Evolutionary conservation across 2,797 vertebrate genomes (phyloP).

Genomic region (Merluccius polli): DNA sequence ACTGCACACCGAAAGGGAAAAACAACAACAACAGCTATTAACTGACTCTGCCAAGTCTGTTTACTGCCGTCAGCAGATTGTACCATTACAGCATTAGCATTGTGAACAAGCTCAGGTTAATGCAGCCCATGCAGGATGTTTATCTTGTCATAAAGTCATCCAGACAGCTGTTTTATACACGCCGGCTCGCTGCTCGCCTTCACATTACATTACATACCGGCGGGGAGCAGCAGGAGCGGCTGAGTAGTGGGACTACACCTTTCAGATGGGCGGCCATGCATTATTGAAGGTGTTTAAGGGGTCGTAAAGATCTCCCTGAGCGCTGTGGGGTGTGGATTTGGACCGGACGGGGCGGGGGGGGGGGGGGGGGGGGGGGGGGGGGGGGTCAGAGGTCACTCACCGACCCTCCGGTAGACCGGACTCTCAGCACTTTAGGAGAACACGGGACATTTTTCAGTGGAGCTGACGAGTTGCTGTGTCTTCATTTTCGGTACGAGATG

Average conservation of each 20-base stretch:
- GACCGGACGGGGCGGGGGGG: constrained; percentile 38
- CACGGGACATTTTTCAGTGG: constrained; percentile 26
- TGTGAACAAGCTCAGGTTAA: constrained; percentile 48
- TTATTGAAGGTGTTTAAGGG: constrained; percentile 53
- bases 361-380: constrained; percentile 39
- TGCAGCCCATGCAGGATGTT: constrained; percentile 44
- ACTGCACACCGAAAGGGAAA: constrained; percentile 28
- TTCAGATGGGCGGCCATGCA: constrained; percentile 34
- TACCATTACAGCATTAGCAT: constrained; percentile 27
- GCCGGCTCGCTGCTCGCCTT: constrained; percentile 34
- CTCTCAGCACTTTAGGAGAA: constrained; percentile 34
- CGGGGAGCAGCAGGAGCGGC: not conserved
- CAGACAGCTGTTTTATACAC: constrained; percentile 31
- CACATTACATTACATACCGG: constrained; percentile 40
- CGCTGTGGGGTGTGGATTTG: constrained; percentile 18
- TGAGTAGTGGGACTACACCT: constrained; percentile 23
- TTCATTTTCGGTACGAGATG: not conserved
- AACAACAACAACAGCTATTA: constrained; percentile 33
- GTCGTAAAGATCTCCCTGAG: constrained; percentile 8
- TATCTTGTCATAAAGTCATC: constrained; percentile 32
- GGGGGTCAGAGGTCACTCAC: constrained; percentile 36
- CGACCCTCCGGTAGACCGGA: constrained; percentile 16
- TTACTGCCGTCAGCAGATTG: constrained; percentile 26
- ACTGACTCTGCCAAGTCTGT: constrained; percentile 27
- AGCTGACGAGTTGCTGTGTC: not conserved